A percentile compares a stretch with the other conserved stretches of the same genome.
These are phyloP conservation scores for Zhengitettix transpicula DNA, from an alignment of 2,888 invertebrate species.

Conservation along the genomic window DNA sequence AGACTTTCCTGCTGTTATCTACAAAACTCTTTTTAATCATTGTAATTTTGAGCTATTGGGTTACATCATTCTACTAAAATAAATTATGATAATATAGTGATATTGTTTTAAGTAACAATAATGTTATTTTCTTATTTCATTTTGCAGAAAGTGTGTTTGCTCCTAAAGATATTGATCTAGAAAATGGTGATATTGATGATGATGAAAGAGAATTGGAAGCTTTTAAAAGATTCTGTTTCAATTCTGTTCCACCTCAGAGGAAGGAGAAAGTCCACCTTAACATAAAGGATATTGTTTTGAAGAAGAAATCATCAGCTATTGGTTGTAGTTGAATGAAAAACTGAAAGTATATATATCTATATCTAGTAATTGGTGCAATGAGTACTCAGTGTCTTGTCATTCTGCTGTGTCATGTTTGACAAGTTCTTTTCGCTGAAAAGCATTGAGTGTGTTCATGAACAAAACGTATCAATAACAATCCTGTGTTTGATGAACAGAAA, in stretches of 20 bases:
- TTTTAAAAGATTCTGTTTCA: constrained; percentile 73
- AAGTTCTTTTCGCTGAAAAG: too few species aligned
- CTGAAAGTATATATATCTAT: too few species aligned
- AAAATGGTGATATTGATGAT: constrained; percentile 61
- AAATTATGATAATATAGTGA: not conserved
- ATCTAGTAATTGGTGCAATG: too few species aligned
- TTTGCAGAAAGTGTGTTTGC: constrained; percentile 52
- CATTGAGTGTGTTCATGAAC: too few species aligned
- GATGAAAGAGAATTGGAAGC: constrained; percentile 70
- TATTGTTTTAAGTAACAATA: not conserved
- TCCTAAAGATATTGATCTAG: constrained; percentile 60
- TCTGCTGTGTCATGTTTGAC: too few species aligned
- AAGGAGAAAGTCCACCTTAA: constrained; percentile 66
- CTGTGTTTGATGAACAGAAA: too few species aligned
- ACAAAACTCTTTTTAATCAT: too few species aligned
- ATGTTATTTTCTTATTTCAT: not conserved
- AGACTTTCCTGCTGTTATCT: too few species aligned
- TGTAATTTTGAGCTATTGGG: not conserved
- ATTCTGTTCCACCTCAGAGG: constrained; percentile 59
- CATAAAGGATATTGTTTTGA: constrained; percentile 57
- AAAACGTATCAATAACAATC: too few species aligned
- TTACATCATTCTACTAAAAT: not conserved
- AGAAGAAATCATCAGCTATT: constrained; percentile 30
- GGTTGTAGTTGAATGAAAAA: constrained; percentile 9
- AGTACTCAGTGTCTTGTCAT: too few species aligned